Evolutionary conservation across 2,797 vertebrate species (phyloP), one percentile per base, ranked within the genome.

Genomic region (Pagetopsis macropterus): DNA sequence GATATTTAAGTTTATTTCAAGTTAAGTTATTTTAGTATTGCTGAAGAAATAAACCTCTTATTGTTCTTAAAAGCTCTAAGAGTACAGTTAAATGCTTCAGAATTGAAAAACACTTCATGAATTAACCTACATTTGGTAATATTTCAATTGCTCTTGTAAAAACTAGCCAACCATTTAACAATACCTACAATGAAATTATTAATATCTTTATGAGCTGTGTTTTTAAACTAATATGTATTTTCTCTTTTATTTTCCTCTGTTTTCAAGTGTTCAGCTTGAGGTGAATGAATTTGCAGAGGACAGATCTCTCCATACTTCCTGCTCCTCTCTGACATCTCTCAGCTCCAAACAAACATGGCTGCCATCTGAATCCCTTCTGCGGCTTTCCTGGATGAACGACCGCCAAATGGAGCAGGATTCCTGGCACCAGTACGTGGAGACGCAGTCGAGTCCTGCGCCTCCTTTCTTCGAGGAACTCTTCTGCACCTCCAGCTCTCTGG

Each of bases 401-500:
- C 3, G 1, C 14, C 75, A 13, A 1, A 27, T 4, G 1, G 68
- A 72, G 3, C 62, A 33, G 33, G 71, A 43, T 2, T n/a, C 49
- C 3, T 55, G 1, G 9, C 27, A 48, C 40, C 13, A 1, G 19
- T 21, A 3, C 1, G 2, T 1, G 0, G 33, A 31, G 11, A 33
- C 15, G 51, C 68, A 41, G 56, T 0, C 44, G 0, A 68, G 63
- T 10, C 64, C 57, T 40, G 70, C 40, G 0, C 27, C 57, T 57
- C 21, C 6, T 5, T 72, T 72, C 31, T 86, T 61, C 2, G 84
- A 90, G 72, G 90, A 91, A 2, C 87, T 90, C 33, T 88, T 83
- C 70, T 83, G 76, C 5, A 14, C 21, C 0, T 40, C 76, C 9
- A 0, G 9, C 55, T 12, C 65, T 23, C 62, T 88, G 51, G 52